Conservation (phyloP, 2,888 invertebrate species). For the Agriopis marginaria region DNA sequence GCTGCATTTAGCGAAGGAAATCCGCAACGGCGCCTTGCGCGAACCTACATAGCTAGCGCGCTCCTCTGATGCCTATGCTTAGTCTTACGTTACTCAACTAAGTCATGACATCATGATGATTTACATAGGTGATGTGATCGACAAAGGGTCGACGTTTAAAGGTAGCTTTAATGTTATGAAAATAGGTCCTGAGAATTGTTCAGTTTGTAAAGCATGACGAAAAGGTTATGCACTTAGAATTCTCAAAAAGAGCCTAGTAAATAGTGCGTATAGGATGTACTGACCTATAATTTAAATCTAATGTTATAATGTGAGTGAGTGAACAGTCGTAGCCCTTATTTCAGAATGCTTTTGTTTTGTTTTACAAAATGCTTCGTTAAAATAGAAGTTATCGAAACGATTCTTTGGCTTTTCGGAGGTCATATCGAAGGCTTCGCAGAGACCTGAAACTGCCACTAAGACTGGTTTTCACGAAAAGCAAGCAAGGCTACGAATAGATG, state of each 20-base stretch:
- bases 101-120: conserved; percentile 75
- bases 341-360: conserved; percentile 7
- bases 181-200: conserved; percentile 46
- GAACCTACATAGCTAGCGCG: conserved; percentile 62
- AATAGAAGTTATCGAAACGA: not conserved
- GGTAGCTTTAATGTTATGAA: conserved; percentile 42
- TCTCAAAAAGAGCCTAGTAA: conserved; percentile 24
- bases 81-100: conserved; percentile 42
- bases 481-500: not conserved
- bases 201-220: conserved; percentile 36
- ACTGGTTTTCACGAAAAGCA: not conserved
- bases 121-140: conserved; percentile 68
- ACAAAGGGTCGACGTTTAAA: conserved; percentile 52
- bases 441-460: no score
- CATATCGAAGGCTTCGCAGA: no score
- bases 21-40: conserved; percentile 77
- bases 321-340: conserved; percentile 8
- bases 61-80: conserved; percentile 58
- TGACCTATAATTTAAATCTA: conserved; percentile 28
- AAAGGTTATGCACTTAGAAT: conserved; percentile 28
- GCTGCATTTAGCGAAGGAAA: conserved; percentile 81
- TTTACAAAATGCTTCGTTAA: not conserved
- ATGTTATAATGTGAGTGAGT: conserved; percentile 15
- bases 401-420: no score
- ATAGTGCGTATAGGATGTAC: conserved; percentile 40